Evolutionary conservation across 2,888 invertebrate genomes (phyloP).

Genomic region (Cerastis rubricosa): DNA sequence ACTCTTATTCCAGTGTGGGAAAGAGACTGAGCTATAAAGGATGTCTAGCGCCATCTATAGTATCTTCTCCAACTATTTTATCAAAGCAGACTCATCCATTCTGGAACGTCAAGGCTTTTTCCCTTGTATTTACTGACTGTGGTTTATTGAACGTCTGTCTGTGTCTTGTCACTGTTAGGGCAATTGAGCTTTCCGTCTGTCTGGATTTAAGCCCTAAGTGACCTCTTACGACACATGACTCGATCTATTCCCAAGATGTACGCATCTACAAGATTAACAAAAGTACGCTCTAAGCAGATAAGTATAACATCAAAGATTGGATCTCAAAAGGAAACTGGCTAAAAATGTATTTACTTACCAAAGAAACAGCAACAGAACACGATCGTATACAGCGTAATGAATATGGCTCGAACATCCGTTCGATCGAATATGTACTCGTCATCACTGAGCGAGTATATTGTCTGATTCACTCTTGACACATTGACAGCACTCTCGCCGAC

Average conservation of each 20-base stretch:
- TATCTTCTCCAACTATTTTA: not conserved
- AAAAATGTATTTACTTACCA: constrained; percentile 91
- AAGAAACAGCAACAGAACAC: constrained; percentile 96
- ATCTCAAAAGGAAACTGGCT: not conserved
- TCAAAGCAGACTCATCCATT: not conserved
- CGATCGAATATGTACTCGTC: constrained; percentile 95
- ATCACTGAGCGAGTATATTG: constrained; percentile 75
- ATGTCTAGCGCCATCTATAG: too few species aligned
- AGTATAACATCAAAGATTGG: not conserved
- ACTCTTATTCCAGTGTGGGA: too few species aligned
- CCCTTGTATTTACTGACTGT: not conserved
- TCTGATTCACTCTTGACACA: constrained; percentile 76
- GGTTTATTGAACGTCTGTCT: constrained; percentile 3
- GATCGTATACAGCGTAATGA: constrained; percentile 94
- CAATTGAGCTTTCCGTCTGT: not conserved
- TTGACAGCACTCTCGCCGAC: constrained; percentile 66
- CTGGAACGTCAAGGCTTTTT: not conserved
- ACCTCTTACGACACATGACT: not conserved
- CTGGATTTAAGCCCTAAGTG: not conserved
- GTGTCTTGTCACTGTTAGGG: not conserved
- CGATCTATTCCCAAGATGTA: not conserved
- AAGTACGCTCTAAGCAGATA: not conserved
- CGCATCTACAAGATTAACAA: not conserved
- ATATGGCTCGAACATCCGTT: constrained; percentile 93
- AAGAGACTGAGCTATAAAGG: too few species aligned